Conservation (phyloP, 2,888 invertebrate species). For the Phymatocera aterrima region DNA sequence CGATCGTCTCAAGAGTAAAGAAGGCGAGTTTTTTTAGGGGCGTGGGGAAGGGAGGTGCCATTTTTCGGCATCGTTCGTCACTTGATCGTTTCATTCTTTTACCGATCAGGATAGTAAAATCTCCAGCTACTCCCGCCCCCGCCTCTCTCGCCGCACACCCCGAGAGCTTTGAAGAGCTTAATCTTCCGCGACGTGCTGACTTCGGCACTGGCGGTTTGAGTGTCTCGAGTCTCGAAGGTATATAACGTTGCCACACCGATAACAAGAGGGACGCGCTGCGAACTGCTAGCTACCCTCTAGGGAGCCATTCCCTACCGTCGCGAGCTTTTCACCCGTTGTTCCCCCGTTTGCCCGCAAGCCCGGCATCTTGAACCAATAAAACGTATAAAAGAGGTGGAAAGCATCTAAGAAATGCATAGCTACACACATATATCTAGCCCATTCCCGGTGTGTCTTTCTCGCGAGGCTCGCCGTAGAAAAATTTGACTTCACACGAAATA, state of each 20-base stretch:
- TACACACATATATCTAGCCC: slow-evolving; percentile 20
- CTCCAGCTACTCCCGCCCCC: background rate
- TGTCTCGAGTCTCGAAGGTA: slow-evolving; percentile 56
- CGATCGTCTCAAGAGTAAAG: background rate
- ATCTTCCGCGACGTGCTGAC: slow-evolving; percentile 66
- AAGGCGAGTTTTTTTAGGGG: background rate
- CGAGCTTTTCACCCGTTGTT: slow-evolving; percentile 15
- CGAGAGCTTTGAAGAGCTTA: slow-evolving; percentile 56
- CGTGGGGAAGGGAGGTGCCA: background rate
- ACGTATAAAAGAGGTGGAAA: slow-evolving; percentile 34
- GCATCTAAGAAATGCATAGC: slow-evolving; percentile 31
- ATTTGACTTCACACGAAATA: slow-evolving; percentile 31
- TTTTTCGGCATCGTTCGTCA: slow-evolving; percentile 38
- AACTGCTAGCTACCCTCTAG: slow-evolving; percentile 54
- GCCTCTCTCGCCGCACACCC: background rate
- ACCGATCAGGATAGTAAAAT: slow-evolving; percentile 38
- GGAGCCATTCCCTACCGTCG: slow-evolving; percentile 58
- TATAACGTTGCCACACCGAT: slow-evolving; percentile 53
- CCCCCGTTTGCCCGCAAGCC: slow-evolving; percentile 1
- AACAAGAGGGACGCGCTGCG: slow-evolving; percentile 56
- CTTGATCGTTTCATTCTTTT: slow-evolving; percentile 35
- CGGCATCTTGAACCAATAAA: slow-evolving; percentile 57
- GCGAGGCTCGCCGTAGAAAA: slow-evolving; percentile 15
- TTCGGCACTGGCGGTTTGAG: slow-evolving; percentile 57
- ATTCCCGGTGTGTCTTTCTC: slow-evolving; percentile 34